Base-by-base conservation (phyloP, 30 jellyfish, hydroid and myxozoan species). In the Catostylus mosaicus region DNA sequence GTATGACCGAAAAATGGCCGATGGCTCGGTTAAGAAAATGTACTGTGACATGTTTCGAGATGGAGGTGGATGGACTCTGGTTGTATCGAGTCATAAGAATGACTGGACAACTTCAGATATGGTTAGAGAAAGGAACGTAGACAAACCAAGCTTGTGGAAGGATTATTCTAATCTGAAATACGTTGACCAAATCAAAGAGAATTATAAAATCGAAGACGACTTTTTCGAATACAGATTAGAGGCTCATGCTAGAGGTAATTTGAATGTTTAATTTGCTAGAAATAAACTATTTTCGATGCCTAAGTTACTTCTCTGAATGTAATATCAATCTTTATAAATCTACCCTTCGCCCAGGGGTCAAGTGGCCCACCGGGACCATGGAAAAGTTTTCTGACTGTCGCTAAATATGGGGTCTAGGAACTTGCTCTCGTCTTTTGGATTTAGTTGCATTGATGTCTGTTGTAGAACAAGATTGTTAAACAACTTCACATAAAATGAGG, bases 51-150 rank as follows among this genome's bases (percentile, higher is more conserved):
- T 93, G 99, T 75, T 94, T 30, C 80, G 96, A 16, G 68, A 84
- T 52, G 99, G 99, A 0, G 99, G 99, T 31, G 99, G 99, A 6
- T 94, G 99, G 99, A 94, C 99, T 0, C 88, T 94, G 34, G 77
- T 94, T 73, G 95, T 94, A 1, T 35, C 99, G 31, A 63, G 92
- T 59, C 89, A 76, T 33, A 54, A 91, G 24, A 88, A 84, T 40
- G 66, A 87, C 62, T 94, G 99, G 99, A 88, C 88, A 8, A 20
- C 91, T 26, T 24, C 88, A 30, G 90, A 75, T 19, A 82, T 94
- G 82, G 73, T 71, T 63, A 82, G 86, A 67, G 85, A 54, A 56
- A 46, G 99, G 69, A 94, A 94, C 48, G 57, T 29, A 23, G 64
- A 83, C 73, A 67, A 78, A 3, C 98, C 98, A 43, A 16, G 12